Conservation (phyloP, 2,888 invertebrate species). For the Portevinia maculata region DNA sequence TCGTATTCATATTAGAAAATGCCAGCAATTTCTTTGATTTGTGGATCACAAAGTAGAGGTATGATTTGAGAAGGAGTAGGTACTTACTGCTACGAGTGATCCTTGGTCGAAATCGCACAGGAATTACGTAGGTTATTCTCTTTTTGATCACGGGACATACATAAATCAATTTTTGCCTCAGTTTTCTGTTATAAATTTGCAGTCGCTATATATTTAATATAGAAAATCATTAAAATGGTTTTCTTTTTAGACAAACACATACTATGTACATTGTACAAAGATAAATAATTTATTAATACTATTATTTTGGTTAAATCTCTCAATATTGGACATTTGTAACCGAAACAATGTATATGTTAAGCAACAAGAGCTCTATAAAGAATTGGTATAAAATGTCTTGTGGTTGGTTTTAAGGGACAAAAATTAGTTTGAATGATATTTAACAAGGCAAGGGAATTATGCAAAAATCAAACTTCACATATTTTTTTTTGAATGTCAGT, state of each 20-base stretch:
- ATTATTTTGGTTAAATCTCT: too few species aligned
- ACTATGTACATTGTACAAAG: background rate
- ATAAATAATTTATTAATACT: background rate
- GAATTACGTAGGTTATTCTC: conserved; percentile 31
- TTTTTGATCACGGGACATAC: conserved; percentile 51
- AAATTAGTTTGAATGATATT: too few species aligned
- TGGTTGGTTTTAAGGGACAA: too few species aligned
- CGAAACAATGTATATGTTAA: too few species aligned
- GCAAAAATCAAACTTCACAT: too few species aligned
- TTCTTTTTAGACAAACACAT: background rate
- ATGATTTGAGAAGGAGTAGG: background rate
- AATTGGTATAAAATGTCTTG: too few species aligned
- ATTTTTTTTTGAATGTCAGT: too few species aligned
- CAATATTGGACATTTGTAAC: too few species aligned
- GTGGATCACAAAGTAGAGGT: conserved; percentile 51
- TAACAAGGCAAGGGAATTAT: too few species aligned
- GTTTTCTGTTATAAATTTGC: conserved; percentile 56
- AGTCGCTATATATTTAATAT: too few species aligned
- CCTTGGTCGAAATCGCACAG: conserved; percentile 25
- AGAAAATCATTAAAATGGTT: conserved; percentile 41
- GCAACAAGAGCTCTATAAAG: too few species aligned
- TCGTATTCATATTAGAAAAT: conserved; percentile 71
- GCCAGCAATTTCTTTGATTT: conserved; percentile 69
- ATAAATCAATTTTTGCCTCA: conserved; percentile 70
- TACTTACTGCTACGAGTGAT: background rate